Evolutionary conservation across 2,113 vertebrate species (phyloP).

Genomic region (Spea bombifrons): DNA sequence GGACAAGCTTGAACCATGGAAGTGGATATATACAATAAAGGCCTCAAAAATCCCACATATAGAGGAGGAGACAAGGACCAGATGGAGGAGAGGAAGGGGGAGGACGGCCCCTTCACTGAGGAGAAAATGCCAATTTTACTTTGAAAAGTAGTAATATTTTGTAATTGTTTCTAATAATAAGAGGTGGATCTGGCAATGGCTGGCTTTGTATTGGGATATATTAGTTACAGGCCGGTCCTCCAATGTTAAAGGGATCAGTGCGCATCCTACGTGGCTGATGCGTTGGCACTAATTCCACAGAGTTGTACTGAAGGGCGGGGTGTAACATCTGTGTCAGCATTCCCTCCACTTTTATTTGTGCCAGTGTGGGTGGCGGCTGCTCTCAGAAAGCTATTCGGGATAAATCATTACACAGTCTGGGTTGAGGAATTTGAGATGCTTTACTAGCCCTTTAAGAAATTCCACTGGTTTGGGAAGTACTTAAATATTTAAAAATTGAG

Average conservation of each 20-base stretch:
- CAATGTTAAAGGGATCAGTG: background rate
- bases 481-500: too few species aligned
- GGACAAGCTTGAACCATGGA: background rate
- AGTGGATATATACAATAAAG: background rate
- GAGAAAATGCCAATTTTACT: background rate
- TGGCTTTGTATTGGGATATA: background rate
- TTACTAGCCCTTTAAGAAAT: too few species aligned
- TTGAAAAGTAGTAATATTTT: background rate
- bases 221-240: background rate
- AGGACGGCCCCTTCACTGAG: background rate
- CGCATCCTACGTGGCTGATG: slow-evolving; percentile 28
- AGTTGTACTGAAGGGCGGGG: background rate
- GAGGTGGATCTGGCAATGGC: too few species aligned
- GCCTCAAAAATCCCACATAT: background rate
- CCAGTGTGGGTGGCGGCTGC: background rate
- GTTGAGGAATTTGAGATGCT: too few species aligned
- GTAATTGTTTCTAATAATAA: background rate
- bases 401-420: too few species aligned
- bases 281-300: slow-evolving; percentile 16
- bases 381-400: too few species aligned
- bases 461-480: too few species aligned
- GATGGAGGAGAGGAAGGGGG: background rate
- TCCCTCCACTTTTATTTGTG: background rate
- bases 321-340: background rate
- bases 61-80: background rate